Evolutionary conservation across 2,797 vertebrate genomes (phyloP), one percentile per base, ranked within the genome.

Genomic region (Nannoperca obscura): DNA sequence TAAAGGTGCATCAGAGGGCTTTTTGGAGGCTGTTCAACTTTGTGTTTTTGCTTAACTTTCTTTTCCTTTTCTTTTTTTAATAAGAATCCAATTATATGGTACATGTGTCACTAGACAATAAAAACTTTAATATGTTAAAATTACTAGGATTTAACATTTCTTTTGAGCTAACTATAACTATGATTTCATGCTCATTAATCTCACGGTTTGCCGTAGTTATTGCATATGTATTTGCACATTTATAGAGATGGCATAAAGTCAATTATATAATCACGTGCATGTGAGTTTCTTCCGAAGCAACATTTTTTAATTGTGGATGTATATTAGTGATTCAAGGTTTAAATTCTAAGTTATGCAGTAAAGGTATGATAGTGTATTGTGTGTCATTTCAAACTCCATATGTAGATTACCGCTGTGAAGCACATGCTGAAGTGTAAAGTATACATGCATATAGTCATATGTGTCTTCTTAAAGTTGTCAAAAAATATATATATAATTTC

Each of bases 151-250:
- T 64, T 32, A 3, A 58, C 47, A 27, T 38, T 0, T 7, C 2
- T 12, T 69, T n/a, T 55, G 17, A 47, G 55, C 15, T 7, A 40
- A 44, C 12, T 32, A 3, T 2, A 60, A 30, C 15, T 49, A 2
- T 54, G 22, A 5, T 1, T 78, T 66, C 24, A 49, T 47, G 36
- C 17, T 71, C 27, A 71, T 68, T 59, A 55, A 71, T 59, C 34
- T 27, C 36, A 59, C 32, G n/a, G 20, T 55, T 53, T 80, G 46
- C 59, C 42, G 27, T 30, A 20, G 34, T 64, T 78, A 71, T 61
- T 71, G 34, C n/a, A 68, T n/a, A 4, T 49, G 4, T 66, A 42
- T 47, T 71, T 74, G 34, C 30, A 65, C 22, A 61, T 76, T 47
- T 47, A 44, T 40, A 62, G 22, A 74, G 50, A 2, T 17, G 40